Conservation (phyloP, 2,888 invertebrate genomes). For the Nemotelus pantherinus region DNA sequence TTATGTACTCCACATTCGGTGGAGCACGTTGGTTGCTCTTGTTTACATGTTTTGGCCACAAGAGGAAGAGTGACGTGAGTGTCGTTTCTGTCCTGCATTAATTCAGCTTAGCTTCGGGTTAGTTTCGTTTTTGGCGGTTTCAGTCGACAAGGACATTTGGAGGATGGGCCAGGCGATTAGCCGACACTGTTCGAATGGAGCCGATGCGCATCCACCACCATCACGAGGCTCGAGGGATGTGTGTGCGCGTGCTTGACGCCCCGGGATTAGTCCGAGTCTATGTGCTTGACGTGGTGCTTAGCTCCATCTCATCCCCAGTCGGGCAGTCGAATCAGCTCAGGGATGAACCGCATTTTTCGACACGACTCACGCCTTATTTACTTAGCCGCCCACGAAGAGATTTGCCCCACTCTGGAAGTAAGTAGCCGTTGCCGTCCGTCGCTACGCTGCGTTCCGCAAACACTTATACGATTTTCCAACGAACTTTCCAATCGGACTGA, state of each 20-base stretch:
- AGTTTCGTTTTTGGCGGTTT: conserved; percentile 34
- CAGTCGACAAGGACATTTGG: not conserved
- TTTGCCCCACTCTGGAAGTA: conserved; percentile 4
- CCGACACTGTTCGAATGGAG: not conserved
- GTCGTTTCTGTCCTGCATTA: conserved; percentile 39
- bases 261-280: not conserved
- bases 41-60: not conserved
- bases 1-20: conserved; percentile 29
- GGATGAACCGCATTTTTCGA: conserved; percentile 20
- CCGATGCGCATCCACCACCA: not conserved
- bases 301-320: conserved; percentile 30
- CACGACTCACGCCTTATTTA: conserved; percentile 39
- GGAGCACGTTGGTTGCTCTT: conserved; percentile 37
- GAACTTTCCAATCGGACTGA: conserved; percentile 20
- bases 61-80: not conserved
- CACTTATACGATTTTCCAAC: conserved; percentile 2
- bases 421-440: not conserved
- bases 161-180: conserved; percentile 30
- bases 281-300: conserved; percentile 14
- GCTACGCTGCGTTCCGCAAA: not conserved
- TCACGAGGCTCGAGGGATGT: conserved; percentile 2
- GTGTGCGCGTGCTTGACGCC: conserved; percentile 16
- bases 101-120: conserved; percentile 47
- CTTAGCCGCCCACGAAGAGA: conserved; percentile 40
- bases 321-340: conserved; percentile 15